A percentile compares a stretch with the other conserved stretches of the same genome.
phyloP scores from a whole-genome alignment of 2,888 invertebrate genomes.

The Xylota sylvarum region DNA sequence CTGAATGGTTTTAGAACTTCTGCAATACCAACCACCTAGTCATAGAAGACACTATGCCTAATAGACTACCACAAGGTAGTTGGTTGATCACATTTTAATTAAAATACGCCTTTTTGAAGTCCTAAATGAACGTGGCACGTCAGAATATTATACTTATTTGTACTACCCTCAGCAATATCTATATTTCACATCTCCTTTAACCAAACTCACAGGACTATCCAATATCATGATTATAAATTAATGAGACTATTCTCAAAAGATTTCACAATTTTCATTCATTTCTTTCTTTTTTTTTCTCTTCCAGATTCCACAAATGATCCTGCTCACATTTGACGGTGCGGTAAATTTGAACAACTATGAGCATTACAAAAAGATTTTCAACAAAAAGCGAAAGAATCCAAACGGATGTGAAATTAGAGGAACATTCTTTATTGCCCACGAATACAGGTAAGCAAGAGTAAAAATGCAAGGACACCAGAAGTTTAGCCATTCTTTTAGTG shows the following conservation, averaged over 20 bases:
- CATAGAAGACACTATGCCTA: too few relatives aligned
- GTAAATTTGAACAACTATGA: conserved; percentile 96
- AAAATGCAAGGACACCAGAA: conserved; percentile 15
- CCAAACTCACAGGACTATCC: not conserved
- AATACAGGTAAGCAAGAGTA: conserved; percentile 87
- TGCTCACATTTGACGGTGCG: conserved; percentile 96
- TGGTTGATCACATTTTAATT: too few relatives aligned
- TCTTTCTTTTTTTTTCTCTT: conserved; percentile 79
- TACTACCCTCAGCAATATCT: too few relatives aligned
- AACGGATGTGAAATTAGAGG: conserved; percentile 95
- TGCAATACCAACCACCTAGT: too few relatives aligned
- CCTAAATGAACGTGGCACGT: too few relatives aligned
- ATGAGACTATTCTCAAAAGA: conserved; percentile 11
- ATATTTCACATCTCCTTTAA: too few relatives aligned
- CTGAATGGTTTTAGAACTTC: too few relatives aligned
- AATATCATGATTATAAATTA: not conserved
- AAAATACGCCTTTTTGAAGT: too few relatives aligned
- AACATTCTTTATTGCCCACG: conserved; percentile 97
- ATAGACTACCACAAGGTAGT: too few relatives aligned
- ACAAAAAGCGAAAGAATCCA: conserved; percentile 92
- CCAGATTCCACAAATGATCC: conserved; percentile 96
- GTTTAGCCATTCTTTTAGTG: conserved; percentile 34
- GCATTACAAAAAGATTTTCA: conserved; percentile 94
- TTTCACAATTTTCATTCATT: not conserved
- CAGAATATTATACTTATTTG: too few relatives aligned